Evolutionary conservation across 64 coral and sea anemone genomes (phyloP).

Genomic region (Acropora tenuis): DNA sequence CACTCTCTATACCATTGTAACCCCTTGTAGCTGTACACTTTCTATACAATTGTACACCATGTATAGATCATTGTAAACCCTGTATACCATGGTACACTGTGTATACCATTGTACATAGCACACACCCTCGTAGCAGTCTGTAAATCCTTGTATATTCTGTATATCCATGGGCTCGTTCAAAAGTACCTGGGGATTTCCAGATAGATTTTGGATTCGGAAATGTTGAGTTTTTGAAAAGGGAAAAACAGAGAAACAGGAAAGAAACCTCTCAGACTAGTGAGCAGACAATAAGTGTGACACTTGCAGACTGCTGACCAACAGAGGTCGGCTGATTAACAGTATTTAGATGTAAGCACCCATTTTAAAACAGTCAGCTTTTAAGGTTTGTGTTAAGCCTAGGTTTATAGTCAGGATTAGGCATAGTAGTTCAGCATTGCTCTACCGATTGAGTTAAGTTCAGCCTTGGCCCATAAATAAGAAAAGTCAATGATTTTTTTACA

Average conservation of each 20-base stretch:
- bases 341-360: background rate
- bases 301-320: slow-evolving; percentile 16
- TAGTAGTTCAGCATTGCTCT: slow-evolving; percentile 14
- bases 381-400: slow-evolving; percentile 21
- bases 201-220: slow-evolving; percentile 20
- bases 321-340: slow-evolving; percentile 16
- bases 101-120: slow-evolving; percentile 11
- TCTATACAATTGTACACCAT: slow-evolving; percentile 23
- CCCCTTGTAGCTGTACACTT: slow-evolving; percentile 10
- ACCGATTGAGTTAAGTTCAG: slow-evolving; percentile 13
- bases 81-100: slow-evolving; percentile 13
- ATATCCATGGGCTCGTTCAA: slow-evolving; percentile 10
- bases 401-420: slow-evolving; percentile 1
- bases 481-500: slow-evolving; percentile 22
- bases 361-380: background rate
- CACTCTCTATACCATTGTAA: background rate
- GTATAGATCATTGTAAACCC: slow-evolving; percentile 18
- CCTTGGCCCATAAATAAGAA: slow-evolving; percentile 18
- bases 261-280: slow-evolving; percentile 11
- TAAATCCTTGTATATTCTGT: slow-evolving; percentile 9
- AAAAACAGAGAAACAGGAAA: slow-evolving; percentile 11
- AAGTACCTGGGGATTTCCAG: slow-evolving; percentile 21
- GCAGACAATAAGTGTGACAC: slow-evolving; percentile 2
- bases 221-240: slow-evolving; percentile 4
- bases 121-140: no score